These are phyloP conservation scores for Toxostoma redivivum DNA, from an alignment of 2,113 vertebrate species.

Conservation along the genomic window DNA sequence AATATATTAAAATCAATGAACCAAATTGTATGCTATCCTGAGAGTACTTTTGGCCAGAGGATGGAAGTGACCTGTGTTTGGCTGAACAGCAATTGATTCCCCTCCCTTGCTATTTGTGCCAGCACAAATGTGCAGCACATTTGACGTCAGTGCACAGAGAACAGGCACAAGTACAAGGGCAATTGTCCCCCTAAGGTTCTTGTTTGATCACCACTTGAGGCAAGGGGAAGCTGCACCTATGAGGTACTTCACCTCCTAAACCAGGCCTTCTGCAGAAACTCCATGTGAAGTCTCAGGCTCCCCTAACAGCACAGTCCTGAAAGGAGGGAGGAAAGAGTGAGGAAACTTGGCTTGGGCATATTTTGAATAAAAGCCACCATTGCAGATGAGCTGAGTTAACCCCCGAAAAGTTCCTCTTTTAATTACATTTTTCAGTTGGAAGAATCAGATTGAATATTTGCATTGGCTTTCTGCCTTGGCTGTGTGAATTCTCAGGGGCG, in stretches of 20 bases:
- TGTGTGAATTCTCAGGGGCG: neutral
- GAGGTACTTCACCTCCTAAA: neutral
- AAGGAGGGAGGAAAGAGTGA: neutral
- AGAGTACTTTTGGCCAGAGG: slow-evolving; percentile 36
- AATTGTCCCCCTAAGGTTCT: neutral
- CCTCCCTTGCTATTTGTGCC: neutral
- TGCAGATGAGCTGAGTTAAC: neutral
- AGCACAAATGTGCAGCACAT: neutral
- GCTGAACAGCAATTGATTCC: slow-evolving; percentile 22
- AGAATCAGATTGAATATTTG: neutral
- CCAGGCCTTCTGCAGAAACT: neutral
- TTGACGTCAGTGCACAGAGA: slow-evolving; percentile 35
- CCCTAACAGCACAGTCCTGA: neutral
- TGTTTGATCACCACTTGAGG: neutral
- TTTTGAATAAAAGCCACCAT: neutral
- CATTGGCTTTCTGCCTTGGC: neutral
- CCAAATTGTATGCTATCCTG: neutral
- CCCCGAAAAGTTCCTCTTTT: neutral
- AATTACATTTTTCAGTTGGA: neutral
- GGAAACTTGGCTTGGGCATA: neutral
- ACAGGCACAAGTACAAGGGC: neutral
- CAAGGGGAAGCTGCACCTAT: neutral
- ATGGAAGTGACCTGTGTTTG: slow-evolving; percentile 20
- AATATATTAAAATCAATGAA: slow-evolving; percentile 42
- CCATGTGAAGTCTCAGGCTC: neutral